Base-by-base conservation (phyloP, 2,888 invertebrate species). In the Sylvicola cinctus region DNA sequence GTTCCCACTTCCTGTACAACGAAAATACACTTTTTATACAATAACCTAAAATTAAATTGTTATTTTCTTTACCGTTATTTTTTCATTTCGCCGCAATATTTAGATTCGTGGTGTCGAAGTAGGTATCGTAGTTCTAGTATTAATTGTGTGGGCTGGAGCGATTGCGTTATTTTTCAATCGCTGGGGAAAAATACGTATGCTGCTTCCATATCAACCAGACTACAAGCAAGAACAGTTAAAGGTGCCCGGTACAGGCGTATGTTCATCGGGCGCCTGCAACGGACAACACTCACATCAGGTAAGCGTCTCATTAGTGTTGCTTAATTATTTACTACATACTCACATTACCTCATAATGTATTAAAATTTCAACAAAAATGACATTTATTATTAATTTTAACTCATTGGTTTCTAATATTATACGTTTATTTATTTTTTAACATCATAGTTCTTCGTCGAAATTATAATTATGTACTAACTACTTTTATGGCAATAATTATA, bases 81-180 rank as follows among this genome's bases (percentile, higher is more conserved):
- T 35, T 46, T 36, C 38, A 32, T 34, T 32, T 20, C 23, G 11
- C 3, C n/a, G 11, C 14, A 31, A 7, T n/a, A 31, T 15, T 28
- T 60, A 84, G 77, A 83, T 88, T 50, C 73, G 85, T 43, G 83
- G 84, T 35, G 84, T 87, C 44, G 88, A 88, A 62, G 79, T 88
- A 47, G 84, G 83, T 42, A 84, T 90, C 49, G 83, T 84, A 37
- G 70, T 80, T 20, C 60, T 83, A 50, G 83, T 83, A 36, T 63
- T 84, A 41, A 63, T 79, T 49, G 77, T 83, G 27, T 84, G 84
- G 84, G 73, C 79, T 14, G 80, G 74, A n/a, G 83, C 83, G 16
- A 83, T 84, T 47, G 76, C 78, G 1, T 60, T 84, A 36, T 84
- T 84, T 64, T 83, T 84, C 64, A 81, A 83, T 54, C 70, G 83